phyloP scores from a whole-genome alignment of 2,888 invertebrate species.

The Drosophila lacicola region DNA sequence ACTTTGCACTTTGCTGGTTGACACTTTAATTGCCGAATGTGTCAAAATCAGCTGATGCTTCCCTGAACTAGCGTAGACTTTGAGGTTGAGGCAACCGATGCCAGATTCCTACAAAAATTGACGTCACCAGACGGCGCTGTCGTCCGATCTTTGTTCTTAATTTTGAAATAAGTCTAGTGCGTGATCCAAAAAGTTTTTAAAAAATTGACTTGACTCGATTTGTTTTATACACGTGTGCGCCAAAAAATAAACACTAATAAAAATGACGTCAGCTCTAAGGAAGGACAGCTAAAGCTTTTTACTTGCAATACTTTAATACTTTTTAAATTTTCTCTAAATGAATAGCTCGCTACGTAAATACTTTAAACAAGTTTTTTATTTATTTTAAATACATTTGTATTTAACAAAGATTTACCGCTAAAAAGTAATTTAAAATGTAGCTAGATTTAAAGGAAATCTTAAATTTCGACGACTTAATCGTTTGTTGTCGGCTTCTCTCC shows the following conservation, averaged over 20 bases:
- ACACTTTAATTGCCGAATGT: conserved; percentile 72
- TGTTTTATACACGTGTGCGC: conserved; percentile 43
- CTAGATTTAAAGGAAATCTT: conserved; percentile 1
- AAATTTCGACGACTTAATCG: conserved; percentile 8
- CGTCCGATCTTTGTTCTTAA: conserved; percentile 31
- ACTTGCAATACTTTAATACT: not conserved
- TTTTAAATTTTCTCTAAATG: too few relatives aligned
- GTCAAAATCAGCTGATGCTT: conserved; percentile 67
- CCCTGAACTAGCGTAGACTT: conserved; percentile 13
- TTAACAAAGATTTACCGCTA: too few relatives aligned
- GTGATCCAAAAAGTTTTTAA: conserved; percentile 10
- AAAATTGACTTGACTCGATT: conserved; percentile 10
- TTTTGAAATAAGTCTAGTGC: conserved; percentile 8
- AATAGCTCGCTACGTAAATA: too few relatives aligned
- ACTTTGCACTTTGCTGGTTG: conserved; percentile 25
- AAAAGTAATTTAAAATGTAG: too few relatives aligned
- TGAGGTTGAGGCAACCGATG: conserved; percentile 25
- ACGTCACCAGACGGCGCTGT: conserved; percentile 52
- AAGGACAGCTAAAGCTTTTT: conserved; percentile 30
- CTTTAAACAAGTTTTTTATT: too few relatives aligned
- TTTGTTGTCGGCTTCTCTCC: conserved; percentile 50
- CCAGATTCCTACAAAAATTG: conserved; percentile 44
- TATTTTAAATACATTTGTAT: too few relatives aligned
- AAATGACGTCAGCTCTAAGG: conserved; percentile 36
- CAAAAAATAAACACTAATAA: conserved; percentile 13